Conservation (phyloP, 2,888 invertebrate genomes). For the Drosophila pegasa region DNA sequence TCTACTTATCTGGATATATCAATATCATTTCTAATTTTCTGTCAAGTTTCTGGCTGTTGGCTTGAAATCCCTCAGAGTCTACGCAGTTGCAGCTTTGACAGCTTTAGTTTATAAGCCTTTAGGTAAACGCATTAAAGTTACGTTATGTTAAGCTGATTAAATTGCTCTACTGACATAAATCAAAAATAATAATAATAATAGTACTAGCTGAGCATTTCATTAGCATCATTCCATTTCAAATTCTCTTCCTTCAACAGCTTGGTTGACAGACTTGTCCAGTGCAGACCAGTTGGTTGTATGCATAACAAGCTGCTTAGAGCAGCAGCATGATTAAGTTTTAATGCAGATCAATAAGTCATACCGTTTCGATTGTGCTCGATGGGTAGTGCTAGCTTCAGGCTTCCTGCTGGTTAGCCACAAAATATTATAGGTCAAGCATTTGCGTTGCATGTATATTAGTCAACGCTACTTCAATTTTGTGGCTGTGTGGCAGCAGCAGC, state of each 20-base stretch:
- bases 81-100: too few relatives aligned
- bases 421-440: constrained; percentile 64
- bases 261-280: not conserved
- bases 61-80: too few relatives aligned
- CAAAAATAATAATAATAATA: too few relatives aligned
- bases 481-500: not conserved
- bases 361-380: constrained; percentile 50
- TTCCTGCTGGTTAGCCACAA: constrained; percentile 26
- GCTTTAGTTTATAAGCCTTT: too few relatives aligned
- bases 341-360: constrained; percentile 46
- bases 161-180: too few relatives aligned
- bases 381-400: constrained; percentile 10
- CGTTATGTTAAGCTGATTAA: too few relatives aligned
- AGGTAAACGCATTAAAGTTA: too few relatives aligned
- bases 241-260: not conserved
- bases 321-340: constrained; percentile 12
- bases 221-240: not conserved
- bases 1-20: too few relatives aligned
- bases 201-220: too few relatives aligned
- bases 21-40: too few relatives aligned
- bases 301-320: constrained; percentile 1
- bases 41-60: too few relatives aligned
- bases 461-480: constrained; percentile 3
- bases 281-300: not conserved
- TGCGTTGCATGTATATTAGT: constrained; percentile 41